Base-by-base conservation (phyloP, 2,888 invertebrate species). In the Limenitis camilla region DNA sequence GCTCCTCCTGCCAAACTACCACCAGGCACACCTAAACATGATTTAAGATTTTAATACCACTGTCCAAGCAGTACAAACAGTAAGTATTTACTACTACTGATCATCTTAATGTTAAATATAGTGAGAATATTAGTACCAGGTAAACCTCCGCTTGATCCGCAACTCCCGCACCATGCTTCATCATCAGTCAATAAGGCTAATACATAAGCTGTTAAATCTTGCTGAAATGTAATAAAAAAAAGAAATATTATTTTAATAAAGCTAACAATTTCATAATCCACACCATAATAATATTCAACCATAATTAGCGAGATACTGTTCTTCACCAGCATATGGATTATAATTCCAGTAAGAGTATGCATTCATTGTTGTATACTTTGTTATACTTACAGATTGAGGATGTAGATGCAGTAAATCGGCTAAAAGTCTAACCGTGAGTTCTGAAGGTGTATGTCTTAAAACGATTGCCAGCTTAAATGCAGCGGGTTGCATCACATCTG, bases 381-480 rank as follows among this genome's bases (percentile, higher is more conserved):
- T 19, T 19, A 19, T 45, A 69, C 76, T 71, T 47, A 86, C 86
- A 40, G 78, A 72, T 51, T 85, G 79, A 27, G 84, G 81, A 56
- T 85, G 84, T 36, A 67, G 49, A 6, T 67, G 68, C 33, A 87
- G 66, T 64, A 86, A 52, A 5, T 85, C 81, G 0, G 77, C 64
- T 10, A 87, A 63, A 39, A 86, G 59, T 7, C 65, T 65, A 10
- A 76, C 75, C 1, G 75, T 65, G 19, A 79, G 65, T 39, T 84
- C 79, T 0, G 81, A 65, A 0, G 84, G 82, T 36, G 86, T 81
- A 62, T 87, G 87, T 4, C 87, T 66, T 59, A 87, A 60, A 3
- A 86, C 81, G 32, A 87, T 68, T 0, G 86, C 86, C 38, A 86
- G 66, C 56, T 80, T 78, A 65, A 86, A 87, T 2, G 83, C 85